Conservation (phyloP, 2,888 invertebrate species). For the Tortricodes alternella region DNA sequence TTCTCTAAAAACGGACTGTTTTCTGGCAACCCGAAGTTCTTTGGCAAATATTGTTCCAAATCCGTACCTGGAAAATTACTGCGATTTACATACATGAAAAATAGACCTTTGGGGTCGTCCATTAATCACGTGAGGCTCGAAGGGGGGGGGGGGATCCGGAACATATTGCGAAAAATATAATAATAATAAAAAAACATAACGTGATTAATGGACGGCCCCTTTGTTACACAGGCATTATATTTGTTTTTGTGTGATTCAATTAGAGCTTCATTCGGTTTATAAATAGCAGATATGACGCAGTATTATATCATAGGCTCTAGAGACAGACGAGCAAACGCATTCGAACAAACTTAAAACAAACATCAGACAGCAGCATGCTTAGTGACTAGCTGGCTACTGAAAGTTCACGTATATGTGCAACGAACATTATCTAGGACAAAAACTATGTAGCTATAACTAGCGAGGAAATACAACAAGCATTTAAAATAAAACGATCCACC, state of each 20-base stretch:
- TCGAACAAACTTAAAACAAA: slow-evolving; percentile 16
- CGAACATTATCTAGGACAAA: slow-evolving; percentile 3
- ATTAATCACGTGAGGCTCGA: too few species aligned
- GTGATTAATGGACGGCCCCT: too few species aligned
- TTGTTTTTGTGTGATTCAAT: not conserved
- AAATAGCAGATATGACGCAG: slow-evolving; percentile 20
- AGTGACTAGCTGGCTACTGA: slow-evolving; percentile 10
- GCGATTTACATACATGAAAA: not conserved
- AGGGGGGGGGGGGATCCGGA: too few species aligned
- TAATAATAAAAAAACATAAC: too few species aligned
- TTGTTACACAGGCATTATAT: not conserved
- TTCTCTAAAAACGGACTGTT: slow-evolving; percentile 77
- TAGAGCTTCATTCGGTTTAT: slow-evolving; percentile 4
- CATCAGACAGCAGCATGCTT: slow-evolving; percentile 26
- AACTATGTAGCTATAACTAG: not conserved
- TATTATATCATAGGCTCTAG: slow-evolving; percentile 12
- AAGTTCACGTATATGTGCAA: slow-evolving; percentile 16
- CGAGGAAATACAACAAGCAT: not conserved
- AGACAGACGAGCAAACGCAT: slow-evolving; percentile 8
- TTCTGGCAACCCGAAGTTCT: slow-evolving; percentile 84
- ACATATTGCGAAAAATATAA: too few species aligned
- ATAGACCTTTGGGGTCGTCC: too few species aligned
- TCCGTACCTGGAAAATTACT: slow-evolving; percentile 77
- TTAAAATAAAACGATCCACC: not conserved
- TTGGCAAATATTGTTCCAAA: slow-evolving; percentile 84